Base-by-base conservation (phyloP, 2,888 invertebrate genomes). In the Agapostemon virescens region DNA sequence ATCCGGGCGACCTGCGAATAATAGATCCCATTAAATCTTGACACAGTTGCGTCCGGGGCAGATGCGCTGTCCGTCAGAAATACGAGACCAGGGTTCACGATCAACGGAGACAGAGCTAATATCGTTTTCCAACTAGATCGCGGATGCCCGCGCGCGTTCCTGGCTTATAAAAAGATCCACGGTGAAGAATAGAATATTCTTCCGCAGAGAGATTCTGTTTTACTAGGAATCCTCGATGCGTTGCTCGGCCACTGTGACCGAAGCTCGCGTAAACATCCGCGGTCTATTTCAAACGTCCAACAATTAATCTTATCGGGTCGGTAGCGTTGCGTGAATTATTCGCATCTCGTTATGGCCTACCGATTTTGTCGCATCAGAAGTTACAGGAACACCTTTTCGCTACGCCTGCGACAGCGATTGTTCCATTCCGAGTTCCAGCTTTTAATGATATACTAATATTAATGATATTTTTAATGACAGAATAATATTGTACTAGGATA, bases 1-100 rank as follows among this genome's bases (percentile, higher is more conserved):
- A 49, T n/a, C 15, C 2, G n/a, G 15, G 15, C 49, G 33, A 66
- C 58, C 69, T 26, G 23, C 17, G 36, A 42, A 71, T 49, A 42
- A 70, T 71, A 45, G 38, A 58, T 70, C 13, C 55, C 40, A 33
- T 66, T 73, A 73, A 33, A 80, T 79, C 79, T 80, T 79, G 79
- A 69, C 79, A 69, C 73, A 23, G 68, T 80, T 64, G 17, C 42
- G 30, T 26, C 55, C 55, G 15, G 4, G 69, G 58, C 30, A 33
- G 58, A 58, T 30, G 20, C 58, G 30, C 30, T 17, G 58, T 20
- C 58, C 30, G 58, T 58, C 20, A 58, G 30, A 30, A 58, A 55
- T 55, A 55, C 55, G 55, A 55, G 26, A 2, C 45, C 26, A 55
- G 26, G 2, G 55, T 55, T 55, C 55, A 55, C 15, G 55, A 55